Percentiles rank a stretch among this genome's conserved stretches.
Evolutionary conservation across 2,113 vertebrate species (phyloP).

Genomic region (Eidolon helvum): DNA sequence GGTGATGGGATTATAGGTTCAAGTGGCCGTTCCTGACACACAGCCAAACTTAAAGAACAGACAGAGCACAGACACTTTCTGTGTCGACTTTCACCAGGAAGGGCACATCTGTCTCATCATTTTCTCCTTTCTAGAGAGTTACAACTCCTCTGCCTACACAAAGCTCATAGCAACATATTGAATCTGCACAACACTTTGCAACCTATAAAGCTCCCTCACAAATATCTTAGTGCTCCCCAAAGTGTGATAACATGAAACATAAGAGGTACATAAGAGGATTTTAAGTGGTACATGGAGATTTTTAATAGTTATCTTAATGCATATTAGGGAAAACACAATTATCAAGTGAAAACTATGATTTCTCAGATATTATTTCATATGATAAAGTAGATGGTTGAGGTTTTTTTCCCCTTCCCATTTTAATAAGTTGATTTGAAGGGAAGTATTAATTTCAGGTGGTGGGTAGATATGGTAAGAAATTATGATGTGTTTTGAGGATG

Average conservation of each 20-base stretch:
- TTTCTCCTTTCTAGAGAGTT: not conserved
- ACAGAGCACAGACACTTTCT: not conserved
- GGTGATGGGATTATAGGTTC: not conserved
- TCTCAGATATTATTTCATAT: not conserved
- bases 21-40: not conserved
- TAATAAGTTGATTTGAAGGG: conserved; percentile 23
- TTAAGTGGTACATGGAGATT: not conserved
- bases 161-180: not conserved
- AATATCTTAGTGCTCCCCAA: conserved; percentile 4
- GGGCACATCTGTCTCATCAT: not conserved
- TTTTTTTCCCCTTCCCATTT: not conserved
- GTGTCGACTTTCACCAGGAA: not conserved
- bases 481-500: not conserved
- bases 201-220: not conserved
- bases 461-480: not conserved
- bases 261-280: not conserved
- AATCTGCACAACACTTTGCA: not conserved
- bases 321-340: conserved; percentile 44
- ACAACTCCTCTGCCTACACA: not conserved
- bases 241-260: not conserved
- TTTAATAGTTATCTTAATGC: conserved; percentile 13
- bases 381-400: not conserved
- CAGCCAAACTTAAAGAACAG: not conserved
- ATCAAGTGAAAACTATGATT: conserved; percentile 26
- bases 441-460: conserved; percentile 4